Evolutionary conservation across 2,888 invertebrate genomes (phyloP).

Genomic region (Elaeidobius kamerunicus): DNA sequence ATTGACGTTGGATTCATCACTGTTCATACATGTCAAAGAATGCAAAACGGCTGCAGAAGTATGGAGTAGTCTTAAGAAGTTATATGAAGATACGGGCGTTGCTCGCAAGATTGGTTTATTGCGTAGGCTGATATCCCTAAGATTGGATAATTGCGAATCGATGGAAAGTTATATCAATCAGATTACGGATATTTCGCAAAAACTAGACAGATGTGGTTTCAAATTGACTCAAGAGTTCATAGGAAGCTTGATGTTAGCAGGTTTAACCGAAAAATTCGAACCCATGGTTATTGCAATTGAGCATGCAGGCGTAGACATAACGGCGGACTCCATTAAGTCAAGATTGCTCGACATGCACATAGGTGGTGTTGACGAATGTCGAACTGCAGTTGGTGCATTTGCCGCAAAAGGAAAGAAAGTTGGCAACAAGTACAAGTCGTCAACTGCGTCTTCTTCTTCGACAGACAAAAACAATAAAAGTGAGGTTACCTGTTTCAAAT

Average conservation of each 20-base stretch:
- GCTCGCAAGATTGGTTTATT: not conserved
- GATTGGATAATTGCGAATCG: no score
- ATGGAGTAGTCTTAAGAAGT: no score
- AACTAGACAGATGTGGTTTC: no score
- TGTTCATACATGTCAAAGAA: constrained; percentile 2
- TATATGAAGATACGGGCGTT: not conserved
- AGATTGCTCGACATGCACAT: not conserved
- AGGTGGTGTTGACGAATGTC: not conserved
- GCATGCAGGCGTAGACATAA: not conserved
- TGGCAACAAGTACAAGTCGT: not conserved
- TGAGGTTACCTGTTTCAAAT: constrained; percentile 31
- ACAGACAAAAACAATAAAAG: constrained; percentile 5
- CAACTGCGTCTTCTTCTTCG: not conserved
- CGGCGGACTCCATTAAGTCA: not conserved
- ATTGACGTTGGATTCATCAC: not conserved
- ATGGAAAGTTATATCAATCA: no score
- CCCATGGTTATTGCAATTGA: not conserved
- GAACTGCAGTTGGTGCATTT: not conserved
- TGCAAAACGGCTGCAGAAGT: no score
- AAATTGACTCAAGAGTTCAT: no score
- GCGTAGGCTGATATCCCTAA: no score
- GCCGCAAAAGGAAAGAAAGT: not conserved
- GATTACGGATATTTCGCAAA: no score
- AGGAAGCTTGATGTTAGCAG: no score
- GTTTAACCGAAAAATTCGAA: no score